These are phyloP conservation scores for Otolemur crassicaudatus DNA, from an alignment of 2,797 vertebrate species.

Conservation along the genomic window DNA sequence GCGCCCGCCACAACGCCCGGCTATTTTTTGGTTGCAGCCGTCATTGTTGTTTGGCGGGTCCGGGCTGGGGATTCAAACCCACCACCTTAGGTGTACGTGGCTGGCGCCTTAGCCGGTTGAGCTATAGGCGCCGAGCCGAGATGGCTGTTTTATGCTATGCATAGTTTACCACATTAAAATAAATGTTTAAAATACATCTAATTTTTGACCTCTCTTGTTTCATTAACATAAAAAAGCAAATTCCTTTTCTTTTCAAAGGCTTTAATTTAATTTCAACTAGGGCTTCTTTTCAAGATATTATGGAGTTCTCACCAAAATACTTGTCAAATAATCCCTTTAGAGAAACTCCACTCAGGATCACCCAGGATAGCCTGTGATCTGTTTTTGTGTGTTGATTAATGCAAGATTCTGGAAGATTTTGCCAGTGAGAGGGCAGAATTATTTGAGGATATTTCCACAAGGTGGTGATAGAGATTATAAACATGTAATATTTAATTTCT, in stretches of 20 bases:
- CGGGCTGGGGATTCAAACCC: too few relatives aligned
- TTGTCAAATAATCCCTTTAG: slow-evolving; percentile 34
- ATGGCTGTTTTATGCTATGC: not conserved
- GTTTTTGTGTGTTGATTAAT: not conserved
- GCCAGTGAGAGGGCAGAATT: slow-evolving; percentile 46
- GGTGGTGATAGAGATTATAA: slow-evolving; percentile 74
- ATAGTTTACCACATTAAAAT: not conserved
- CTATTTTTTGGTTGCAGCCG: too few relatives aligned
- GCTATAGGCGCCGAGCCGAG: too few relatives aligned
- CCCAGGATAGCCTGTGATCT: not conserved
- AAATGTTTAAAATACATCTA: slow-evolving; percentile 17
- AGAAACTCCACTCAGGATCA: slow-evolving; percentile 39
- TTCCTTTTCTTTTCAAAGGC: slow-evolving; percentile 40
- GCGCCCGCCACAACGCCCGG: too few relatives aligned
- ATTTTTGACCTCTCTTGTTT: slow-evolving; percentile 35
- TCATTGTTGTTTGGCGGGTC: too few relatives aligned
- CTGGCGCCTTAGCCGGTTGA: too few relatives aligned
- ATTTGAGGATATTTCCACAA: slow-evolving; percentile 61
- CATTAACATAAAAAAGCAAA: slow-evolving; percentile 5
- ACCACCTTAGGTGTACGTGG: too few relatives aligned
- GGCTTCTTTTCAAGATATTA: slow-evolving; percentile 44
- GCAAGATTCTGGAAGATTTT: slow-evolving; percentile 57
- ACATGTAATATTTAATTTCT: slow-evolving; percentile 43
- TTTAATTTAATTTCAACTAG: slow-evolving; percentile 24
- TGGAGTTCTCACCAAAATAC: slow-evolving; percentile 44